Conservation (phyloP, 2,888 invertebrate genomes). For the Carpatolechia fugitivella region DNA sequence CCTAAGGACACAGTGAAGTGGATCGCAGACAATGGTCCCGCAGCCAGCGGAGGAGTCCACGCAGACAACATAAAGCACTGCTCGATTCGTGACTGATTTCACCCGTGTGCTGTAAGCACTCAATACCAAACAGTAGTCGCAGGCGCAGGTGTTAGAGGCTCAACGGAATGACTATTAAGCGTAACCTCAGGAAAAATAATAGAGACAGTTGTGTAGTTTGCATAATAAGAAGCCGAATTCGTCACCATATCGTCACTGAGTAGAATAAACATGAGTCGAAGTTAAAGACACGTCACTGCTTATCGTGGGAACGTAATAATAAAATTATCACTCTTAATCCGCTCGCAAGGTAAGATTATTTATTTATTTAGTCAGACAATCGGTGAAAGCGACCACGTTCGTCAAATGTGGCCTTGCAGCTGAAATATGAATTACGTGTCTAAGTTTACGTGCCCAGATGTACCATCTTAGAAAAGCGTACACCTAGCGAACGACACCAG, state of each 20-base stretch:
- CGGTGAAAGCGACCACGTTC: too few species aligned
- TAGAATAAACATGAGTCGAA: conserved; percentile 26
- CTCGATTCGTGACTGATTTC: too few species aligned
- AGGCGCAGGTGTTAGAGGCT: too few species aligned
- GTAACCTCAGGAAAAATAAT: conserved; percentile 23
- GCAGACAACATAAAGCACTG: neutral
- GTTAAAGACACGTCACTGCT: conserved; percentile 19
- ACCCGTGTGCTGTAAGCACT: neutral
- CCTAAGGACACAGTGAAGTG: conserved; percentile 38
- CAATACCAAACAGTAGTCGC: neutral
- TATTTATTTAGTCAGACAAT: too few species aligned
- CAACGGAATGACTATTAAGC: conserved; percentile 28
- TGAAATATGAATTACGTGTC: too few species aligned
- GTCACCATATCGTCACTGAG: conserved; percentile 25
- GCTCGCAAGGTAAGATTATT: too few species aligned
- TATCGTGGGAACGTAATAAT: conserved; percentile 26
- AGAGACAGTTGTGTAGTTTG: conserved; percentile 17
- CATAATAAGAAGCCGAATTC: conserved; percentile 29
- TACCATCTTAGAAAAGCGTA: too few species aligned
- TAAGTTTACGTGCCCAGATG: too few species aligned
- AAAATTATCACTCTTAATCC: neutral
- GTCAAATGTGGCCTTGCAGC: too few species aligned
- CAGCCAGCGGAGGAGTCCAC: conserved; percentile 32
- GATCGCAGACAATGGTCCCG: conserved; percentile 61
- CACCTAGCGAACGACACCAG: too few species aligned